Percentiles rank a stretch among this genome's conserved stretches.
Evolutionary conservation across 1,140 invertebrate genomes (phyloP).

Genomic region (Ooceraea biroi): DNA sequence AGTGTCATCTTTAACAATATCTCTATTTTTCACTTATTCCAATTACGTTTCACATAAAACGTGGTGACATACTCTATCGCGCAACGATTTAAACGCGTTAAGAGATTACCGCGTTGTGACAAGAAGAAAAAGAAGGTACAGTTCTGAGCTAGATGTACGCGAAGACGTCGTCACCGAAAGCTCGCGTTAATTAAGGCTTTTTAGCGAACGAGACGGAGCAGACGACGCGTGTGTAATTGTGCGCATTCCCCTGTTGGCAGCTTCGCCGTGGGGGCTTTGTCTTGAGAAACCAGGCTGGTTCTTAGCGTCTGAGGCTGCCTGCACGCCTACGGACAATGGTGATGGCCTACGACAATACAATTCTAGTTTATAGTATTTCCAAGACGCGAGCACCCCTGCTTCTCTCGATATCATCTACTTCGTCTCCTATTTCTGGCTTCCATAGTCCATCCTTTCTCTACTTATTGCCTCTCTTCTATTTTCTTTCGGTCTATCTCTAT

Average conservation of each 20-base stretch:
- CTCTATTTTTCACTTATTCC: background rate
- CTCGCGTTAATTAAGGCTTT: slow-evolving; percentile 73
- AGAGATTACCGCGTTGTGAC: background rate
- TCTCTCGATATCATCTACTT: slow-evolving; percentile 19
- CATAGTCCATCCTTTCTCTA: background rate
- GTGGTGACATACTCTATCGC: background rate
- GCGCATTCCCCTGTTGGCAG: slow-evolving; percentile 67
- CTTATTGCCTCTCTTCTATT: background rate
- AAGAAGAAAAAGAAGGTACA: background rate
- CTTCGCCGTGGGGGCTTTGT: slow-evolving; percentile 74
- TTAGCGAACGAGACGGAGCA: slow-evolving; percentile 59
- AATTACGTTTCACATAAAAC: background rate
- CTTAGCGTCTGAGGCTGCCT: slow-evolving; percentile 37
- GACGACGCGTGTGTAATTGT: slow-evolving; percentile 67
- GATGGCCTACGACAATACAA: slow-evolving; percentile 68
- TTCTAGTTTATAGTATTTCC: slow-evolving; percentile 67
- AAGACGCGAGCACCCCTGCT: slow-evolving; percentile 55
- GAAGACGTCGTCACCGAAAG: slow-evolving; percentile 37
- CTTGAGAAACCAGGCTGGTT: slow-evolving; percentile 57
- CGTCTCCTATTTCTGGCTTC: slow-evolving; percentile 10
- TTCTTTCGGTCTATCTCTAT: background rate
- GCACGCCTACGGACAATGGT: slow-evolving; percentile 76
- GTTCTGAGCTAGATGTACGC: background rate
- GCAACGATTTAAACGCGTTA: slow-evolving; percentile 22
- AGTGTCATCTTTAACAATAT: background rate